A percentile compares a stretch with the other conserved stretches of the same genome.
phyloP scores from a whole-genome alignment of 2,888 invertebrate genomes.

The Apodemia duryi region DNA sequence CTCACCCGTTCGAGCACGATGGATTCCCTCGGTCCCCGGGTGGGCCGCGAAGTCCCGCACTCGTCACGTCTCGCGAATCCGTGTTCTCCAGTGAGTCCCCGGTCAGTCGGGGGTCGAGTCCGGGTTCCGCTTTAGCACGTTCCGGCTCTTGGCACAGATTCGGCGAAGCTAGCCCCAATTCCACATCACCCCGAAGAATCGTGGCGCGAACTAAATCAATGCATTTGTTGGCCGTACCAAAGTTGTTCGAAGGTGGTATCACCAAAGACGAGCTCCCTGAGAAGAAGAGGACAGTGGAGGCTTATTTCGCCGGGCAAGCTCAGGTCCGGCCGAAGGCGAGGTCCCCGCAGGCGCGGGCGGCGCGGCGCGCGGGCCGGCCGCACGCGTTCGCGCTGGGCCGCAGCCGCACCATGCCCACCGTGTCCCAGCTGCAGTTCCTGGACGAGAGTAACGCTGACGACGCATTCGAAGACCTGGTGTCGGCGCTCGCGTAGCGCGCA shows the following conservation, averaged over 20 bases:
- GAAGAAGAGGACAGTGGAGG: constrained; percentile 86
- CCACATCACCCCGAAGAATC: constrained; percentile 62
- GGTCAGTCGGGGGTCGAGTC: constrained; percentile 44
- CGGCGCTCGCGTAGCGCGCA: constrained; percentile 71
- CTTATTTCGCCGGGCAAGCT: constrained; percentile 80
- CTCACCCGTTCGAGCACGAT: constrained; percentile 54
- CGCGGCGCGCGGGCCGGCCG: constrained; percentile 43
- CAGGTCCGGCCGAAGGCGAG: constrained; percentile 32
- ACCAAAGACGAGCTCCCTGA: constrained; percentile 82
- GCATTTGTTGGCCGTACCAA: constrained; percentile 85
- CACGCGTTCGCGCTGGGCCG: constrained; percentile 80
- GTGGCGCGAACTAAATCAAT: constrained; percentile 84
- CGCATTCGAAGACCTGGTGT: constrained; percentile 92
- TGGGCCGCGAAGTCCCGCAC: constrained; percentile 85
- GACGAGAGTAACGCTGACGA: constrained; percentile 92
- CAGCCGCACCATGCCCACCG: constrained; percentile 88
- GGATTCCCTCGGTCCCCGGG: constrained; percentile 48
- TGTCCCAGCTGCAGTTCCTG: constrained; percentile 81
- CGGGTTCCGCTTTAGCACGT: constrained; percentile 76
- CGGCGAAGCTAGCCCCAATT: constrained; percentile 58
- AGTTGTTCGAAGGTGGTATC: constrained; percentile 89
- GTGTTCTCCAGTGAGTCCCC: constrained; percentile 53
- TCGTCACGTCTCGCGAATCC: constrained; percentile 57
- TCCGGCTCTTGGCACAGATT: constrained; percentile 91
- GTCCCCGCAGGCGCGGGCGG: constrained; percentile 29